A percentile compares a stretch with the other conserved stretches of the same genome.
phyloP scores from a whole-genome alignment of 2,797 vertebrate species.

The Gambusia yucatana region DNA sequence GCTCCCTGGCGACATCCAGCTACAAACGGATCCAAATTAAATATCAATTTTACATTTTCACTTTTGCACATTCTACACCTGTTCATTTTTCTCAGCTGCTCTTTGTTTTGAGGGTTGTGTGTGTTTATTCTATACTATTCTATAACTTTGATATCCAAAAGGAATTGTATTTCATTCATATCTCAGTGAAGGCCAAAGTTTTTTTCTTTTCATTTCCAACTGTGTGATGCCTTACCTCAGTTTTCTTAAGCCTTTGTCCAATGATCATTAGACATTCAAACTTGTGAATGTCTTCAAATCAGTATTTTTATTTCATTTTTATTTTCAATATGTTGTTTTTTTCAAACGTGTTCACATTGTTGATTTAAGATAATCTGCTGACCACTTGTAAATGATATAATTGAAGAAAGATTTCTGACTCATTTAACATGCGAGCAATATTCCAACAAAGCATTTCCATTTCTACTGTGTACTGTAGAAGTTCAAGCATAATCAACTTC shows the following conservation, averaged over 20 bases:
- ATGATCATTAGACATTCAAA: neutral
- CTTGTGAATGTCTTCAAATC: neutral
- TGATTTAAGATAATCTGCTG: neutral
- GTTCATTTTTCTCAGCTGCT: neutral
- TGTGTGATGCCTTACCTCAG: neutral
- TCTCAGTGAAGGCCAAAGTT: neutral
- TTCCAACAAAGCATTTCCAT: neutral
- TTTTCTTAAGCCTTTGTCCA: neutral
- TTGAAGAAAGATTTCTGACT: neutral
- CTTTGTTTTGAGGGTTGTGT: neutral
- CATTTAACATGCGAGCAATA: conserved; percentile 10
- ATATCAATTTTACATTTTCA: conserved; percentile 28
- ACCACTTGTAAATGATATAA: neutral
- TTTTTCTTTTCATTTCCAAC: conserved; percentile 9
- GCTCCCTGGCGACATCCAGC: conserved; percentile 30
- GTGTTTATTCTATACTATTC: neutral
- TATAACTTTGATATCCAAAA: neutral
- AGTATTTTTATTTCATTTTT: neutral
- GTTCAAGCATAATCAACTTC: conserved; percentile 59
- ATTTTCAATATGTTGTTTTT: neutral
- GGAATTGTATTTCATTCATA: neutral
- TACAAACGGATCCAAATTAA: conserved; percentile 51
- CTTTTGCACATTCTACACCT: conserved; percentile 19
- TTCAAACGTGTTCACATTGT: neutral
- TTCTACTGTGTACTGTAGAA: conserved; percentile 31